Percentiles rank a stretch among this genome's conserved stretches.
Evolutionary conservation across 2,888 invertebrate genomes (phyloP).

Genomic region (Sinotaia quadrata): DNA sequence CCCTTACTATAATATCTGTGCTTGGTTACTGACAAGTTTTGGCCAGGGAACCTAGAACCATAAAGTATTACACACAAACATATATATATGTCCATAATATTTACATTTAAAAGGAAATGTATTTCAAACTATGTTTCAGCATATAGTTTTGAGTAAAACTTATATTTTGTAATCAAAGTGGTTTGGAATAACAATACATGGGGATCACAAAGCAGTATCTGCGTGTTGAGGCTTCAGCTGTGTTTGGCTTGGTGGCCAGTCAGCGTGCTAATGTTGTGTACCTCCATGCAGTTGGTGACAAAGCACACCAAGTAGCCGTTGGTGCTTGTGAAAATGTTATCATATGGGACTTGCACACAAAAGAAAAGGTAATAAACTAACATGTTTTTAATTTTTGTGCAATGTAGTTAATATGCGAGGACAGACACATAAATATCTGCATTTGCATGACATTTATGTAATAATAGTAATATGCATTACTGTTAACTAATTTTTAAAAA

Average conservation of each 20-base stretch:
- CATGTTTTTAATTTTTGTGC: too few species aligned
- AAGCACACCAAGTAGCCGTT: conserved; percentile 89
- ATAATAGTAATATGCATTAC: too few species aligned
- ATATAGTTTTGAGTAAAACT: background rate
- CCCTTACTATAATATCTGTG: too few species aligned
- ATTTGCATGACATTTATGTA: too few species aligned
- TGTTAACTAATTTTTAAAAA: too few species aligned
- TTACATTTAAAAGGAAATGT: too few species aligned
- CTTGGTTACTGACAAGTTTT: too few species aligned
- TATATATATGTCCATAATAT: too few species aligned
- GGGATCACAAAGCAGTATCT: conserved; percentile 88
- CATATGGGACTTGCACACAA: conserved; percentile 92
- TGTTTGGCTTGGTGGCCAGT: conserved; percentile 88
- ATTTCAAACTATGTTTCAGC: too few species aligned
- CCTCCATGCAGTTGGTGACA: conserved; percentile 83
- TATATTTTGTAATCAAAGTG: background rate
- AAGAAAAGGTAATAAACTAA: conserved; percentile 70
- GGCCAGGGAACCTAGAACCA: background rate
- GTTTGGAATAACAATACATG: conserved; percentile 43
- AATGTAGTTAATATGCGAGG: too few species aligned
- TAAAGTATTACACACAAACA: too few species aligned
- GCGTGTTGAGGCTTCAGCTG: conserved; percentile 86
- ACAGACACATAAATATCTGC: too few species aligned
- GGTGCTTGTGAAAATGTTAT: conserved; percentile 94
- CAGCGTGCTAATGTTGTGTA: conserved; percentile 84